Base-by-base conservation (phyloP, 2,797 vertebrate genomes). In the Gallinago nigripennis region DNA sequence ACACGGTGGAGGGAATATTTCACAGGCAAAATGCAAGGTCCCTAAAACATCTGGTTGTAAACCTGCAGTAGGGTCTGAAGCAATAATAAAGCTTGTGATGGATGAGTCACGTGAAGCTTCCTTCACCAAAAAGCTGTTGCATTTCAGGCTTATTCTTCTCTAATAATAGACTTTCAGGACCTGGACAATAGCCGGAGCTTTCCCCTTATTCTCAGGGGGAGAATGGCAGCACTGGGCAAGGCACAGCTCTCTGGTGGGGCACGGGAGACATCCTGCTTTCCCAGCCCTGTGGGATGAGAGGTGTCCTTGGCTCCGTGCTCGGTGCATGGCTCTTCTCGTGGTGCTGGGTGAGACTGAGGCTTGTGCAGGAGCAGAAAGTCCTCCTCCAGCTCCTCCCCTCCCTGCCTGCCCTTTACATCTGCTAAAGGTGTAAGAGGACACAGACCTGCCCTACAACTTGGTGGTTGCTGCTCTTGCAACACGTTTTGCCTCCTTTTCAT, bases 1-100 rank as follows among this genome's bases (percentile, higher is more conserved):
- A 95, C 92, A 78, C 17, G 3, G 69, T 77, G 92, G 94, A 96
- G 97, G 92, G 96, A 97, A 97, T 98, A 97, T 97, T 96, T 95
- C 41, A 83, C 1, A 6, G 94, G 96, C 90, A 95, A 97, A 97
- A 97, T 94, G 92, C 70, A 19, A 95, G 96, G 77, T 96, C 87
- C 93, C 87, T 97, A 90, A 96, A 97, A 92, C 92, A 95, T 96
- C 96, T 96, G 92, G 96, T 76, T 96, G 96, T 95, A 97, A 96
- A 97, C 94, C 95, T 96, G 97, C 96, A 95, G 95, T 82, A 92
- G 96, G 90, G 90, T 94, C 76, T 94, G 92, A 95, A 91, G 85
- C 78, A 91, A 94, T 94, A 96, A 96, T 96, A 94, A 95, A 95
- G 76, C 90, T 92, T 94, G 95, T 94, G 78, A 97, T 97, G 80